Conservation (phyloP, 2,113 vertebrate genomes). For the Ploceus nigricollis region DNA sequence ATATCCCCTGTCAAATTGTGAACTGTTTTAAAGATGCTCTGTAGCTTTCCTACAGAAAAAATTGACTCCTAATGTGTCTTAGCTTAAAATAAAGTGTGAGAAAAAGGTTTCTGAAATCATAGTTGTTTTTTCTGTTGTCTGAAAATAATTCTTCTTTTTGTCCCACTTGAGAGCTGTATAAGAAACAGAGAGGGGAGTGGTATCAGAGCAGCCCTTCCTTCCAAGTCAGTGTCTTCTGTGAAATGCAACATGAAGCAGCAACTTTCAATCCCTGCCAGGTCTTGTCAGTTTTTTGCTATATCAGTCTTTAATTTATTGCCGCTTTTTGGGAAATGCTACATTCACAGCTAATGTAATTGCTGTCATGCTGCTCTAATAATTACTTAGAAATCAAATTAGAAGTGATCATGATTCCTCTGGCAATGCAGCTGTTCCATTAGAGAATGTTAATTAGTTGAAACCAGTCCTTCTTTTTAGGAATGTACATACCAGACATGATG, state of each 20-base stretch:
- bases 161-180: background rate
- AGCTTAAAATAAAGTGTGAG: background rate
- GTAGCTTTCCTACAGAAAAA: background rate
- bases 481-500: conserved; percentile 6
- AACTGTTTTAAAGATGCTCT: background rate
- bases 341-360: background rate
- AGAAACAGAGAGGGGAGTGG: background rate
- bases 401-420: background rate
- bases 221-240: conserved; percentile 1
- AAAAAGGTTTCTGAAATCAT: background rate
- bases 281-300: background rate
- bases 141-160: conserved; percentile 10
- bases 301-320: background rate
- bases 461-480: conserved; percentile 25
- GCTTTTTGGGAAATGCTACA: background rate
- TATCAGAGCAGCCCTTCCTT: background rate
- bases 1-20: background rate
- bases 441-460: conserved; percentile 19
- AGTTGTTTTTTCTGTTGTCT: background rate
- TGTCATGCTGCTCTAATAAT: background rate
- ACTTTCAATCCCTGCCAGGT: background rate
- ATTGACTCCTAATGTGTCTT: background rate
- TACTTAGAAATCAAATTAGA: background rate
- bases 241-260: background rate
- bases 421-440: background rate